Base-by-base conservation (phyloP, 64 coral and sea anemone genomes). In the Porites australiensis region DNA sequence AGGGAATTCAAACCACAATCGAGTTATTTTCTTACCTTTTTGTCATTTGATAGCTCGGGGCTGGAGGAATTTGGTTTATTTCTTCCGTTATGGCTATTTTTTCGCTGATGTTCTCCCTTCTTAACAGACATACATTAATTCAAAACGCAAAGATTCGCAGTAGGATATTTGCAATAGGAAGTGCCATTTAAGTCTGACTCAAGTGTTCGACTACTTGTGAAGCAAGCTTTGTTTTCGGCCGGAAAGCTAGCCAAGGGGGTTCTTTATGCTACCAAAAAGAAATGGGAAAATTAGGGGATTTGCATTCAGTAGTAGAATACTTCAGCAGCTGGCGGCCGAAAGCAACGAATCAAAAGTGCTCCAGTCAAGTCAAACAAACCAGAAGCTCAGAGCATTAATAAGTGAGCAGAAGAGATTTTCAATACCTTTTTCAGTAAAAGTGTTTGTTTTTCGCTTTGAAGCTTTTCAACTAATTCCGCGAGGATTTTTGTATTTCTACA, bases 261-360 rank as follows among this genome's bases (percentile, higher is more conserved):
- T 68, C 18, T 67, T 44, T 44, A 16, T 4, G 46, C 45, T 37
- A 60, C 64, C 64, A 67, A 69, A 49, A 16, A 14, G 11, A 63
- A 66, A 67, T 84, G 63, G 16, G 81, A 84, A 69, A 84, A 84
- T 84, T 23, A 68, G 69, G 12, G 81, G 43, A 66, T 84, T 51
- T 66, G 64, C 45, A 84, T 84, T 84, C 58, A 14, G 45, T 6
- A 48, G 44, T 19, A 84, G 61, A 84, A 84, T 84, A 45, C 44
- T 44, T 1, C 45, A 22, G 2, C 81, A 84, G 81, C 81, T 84
- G 81, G 61, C n/a, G 13, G 18, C 45, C 63, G 2, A 7, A 46
- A 21, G 5, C n/a, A 84, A 60, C 81, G 81, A 68, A 84, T 84
- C 81, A 84, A 82, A 63, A 61, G 19, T 45, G 15, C 13, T 43